Percentiles rank a stretch among this genome's conserved stretches.
These are phyloP conservation scores for Tetanocera ferruginea DNA, from an alignment of 2,888 invertebrate species.

Conservation along the genomic window DNA sequence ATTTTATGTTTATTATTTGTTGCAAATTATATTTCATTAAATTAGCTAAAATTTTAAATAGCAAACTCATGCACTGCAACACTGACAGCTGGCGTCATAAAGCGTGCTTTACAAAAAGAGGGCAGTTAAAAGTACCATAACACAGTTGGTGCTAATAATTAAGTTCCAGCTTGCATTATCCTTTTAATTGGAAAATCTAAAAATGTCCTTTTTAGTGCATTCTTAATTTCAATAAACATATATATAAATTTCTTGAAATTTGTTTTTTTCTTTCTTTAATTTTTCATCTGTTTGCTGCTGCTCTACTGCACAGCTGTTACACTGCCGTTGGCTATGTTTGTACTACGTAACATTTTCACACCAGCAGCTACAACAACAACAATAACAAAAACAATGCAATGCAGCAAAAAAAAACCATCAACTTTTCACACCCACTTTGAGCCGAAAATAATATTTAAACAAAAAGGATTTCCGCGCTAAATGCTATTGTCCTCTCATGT, in stretches of 20 bases:
- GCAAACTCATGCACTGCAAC: background rate
- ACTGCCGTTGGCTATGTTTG: background rate
- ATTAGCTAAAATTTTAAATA: background rate
- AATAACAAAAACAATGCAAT: background rate
- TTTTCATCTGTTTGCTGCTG: background rate
- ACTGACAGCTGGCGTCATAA: background rate
- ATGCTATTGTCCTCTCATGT: conserved; percentile 33
- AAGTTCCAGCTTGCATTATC: conserved; percentile 15
- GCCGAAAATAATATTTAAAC: conserved; percentile 22
- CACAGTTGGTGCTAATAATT: background rate
- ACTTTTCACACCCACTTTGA: conserved; percentile 17
- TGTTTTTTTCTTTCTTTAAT: background rate
- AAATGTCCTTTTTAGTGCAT: background rate
- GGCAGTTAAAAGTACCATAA: background rate
- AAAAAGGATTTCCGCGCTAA: conserved; percentile 33
- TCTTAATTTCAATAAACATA: background rate
- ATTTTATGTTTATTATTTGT: background rate
- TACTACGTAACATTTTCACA: conserved; percentile 13
- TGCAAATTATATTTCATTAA: background rate
- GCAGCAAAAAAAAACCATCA: background rate
- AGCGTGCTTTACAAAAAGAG: background rate
- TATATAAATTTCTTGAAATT: background rate
- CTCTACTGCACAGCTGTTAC: conserved; percentile 1
- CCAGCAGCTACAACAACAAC: background rate
- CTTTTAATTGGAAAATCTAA: conserved; percentile 18